Evolutionary conservation across 2,888 invertebrate species (phyloP), one percentile per base, ranked within the genome.

Genomic region (Leucania comma): DNA sequence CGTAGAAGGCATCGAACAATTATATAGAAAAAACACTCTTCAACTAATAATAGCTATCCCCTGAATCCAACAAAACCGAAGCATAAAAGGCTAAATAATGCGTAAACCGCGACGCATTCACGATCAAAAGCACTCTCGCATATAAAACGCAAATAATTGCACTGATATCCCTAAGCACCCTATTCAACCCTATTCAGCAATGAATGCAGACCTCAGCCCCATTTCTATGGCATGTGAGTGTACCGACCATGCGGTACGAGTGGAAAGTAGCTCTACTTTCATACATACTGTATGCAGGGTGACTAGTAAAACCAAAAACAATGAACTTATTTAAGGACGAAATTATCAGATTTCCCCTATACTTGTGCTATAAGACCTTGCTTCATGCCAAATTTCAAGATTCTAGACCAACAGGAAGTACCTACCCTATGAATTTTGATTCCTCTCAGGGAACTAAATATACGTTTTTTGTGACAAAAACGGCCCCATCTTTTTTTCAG

Each of bases 71-170:
- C 32, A 5, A 10, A 53, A 32, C 32, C 3, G 17, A 42, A 20
- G 17, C 53, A 42, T 48, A 22, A 3, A n/a, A 38, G 51, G 29
- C 24, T 48, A 58, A 58, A 70, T 53, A 5, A 69, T 58, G 71
- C 71, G 51, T 62, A 38, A 51, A 57, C 61, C 60, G 26, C 42
- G 24, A 56, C 38, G 32, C 24, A 38, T 64, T 57, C 58, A 46
- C 17, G 51, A 35, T 61, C 50, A 61, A 57, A 67, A 81, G 57
- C 67, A 35, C 76, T 51, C 66, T 64, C 51, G 2, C 53, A 63
- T 63, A 46, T 71, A 70, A 70, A 75, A 66, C 10, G 48, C 29
- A 61, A 56, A 67, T 78, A 81, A 78, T 81, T 71, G 77, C 81
- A 24, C 71, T 64, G 67, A 81, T 78, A 70, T 24, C 51, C 70